Evolutionary conservation across 2,888 invertebrate species (phyloP), one percentile per base, ranked within the genome.

Genomic region (Tiphia femorata): DNA sequence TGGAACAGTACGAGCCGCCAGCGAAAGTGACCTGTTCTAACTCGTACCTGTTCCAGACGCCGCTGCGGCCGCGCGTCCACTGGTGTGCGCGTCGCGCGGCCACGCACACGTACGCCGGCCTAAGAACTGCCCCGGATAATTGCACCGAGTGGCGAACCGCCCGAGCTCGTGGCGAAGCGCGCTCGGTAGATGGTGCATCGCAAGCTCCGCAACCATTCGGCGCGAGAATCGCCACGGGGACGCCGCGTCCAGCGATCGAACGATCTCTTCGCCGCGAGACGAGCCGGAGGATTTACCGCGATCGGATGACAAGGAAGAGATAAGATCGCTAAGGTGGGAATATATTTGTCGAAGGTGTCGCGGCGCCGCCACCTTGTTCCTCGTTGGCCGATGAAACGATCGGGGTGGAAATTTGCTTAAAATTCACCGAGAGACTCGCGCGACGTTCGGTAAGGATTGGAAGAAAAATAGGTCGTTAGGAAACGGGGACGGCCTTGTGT

Each of bases 1-100:
- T 75, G 77, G 74, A 77, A 75, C 71, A 69, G 69, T 66, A 65
- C 61, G 69, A 66, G 65, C 64, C 67, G 43, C 60, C 68, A 70
- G 77, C 76, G 77, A 77, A 77, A 77, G 77, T 77, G 77, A 74
- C 74, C 74, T 69, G 73, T 63, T 75, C 73, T 69, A 66, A 55
- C 58, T 58, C 58, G 61, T 62, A 67, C 64, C 67, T 64, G 68
- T 43, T 67, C 49, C 50, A 25, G 49, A 49, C 62, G n/a, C n/a
- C n/a, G n/a, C n/a, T n/a, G n/a, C 51, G 53, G 56, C 37, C 56
- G 44, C 52, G 55, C 59, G 55, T 56, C 52, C 49, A 54, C 49
- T 30, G 48, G 37, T 53, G 44, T 54, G 53, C 60, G 66, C 59
- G 54, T n/a, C 49, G 41, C 50, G 50, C 58, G 57, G 40, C 17